These are phyloP conservation scores for Lerema accius DNA, from an alignment of 1,140 invertebrate genomes.

Conservation along the genomic window DNA sequence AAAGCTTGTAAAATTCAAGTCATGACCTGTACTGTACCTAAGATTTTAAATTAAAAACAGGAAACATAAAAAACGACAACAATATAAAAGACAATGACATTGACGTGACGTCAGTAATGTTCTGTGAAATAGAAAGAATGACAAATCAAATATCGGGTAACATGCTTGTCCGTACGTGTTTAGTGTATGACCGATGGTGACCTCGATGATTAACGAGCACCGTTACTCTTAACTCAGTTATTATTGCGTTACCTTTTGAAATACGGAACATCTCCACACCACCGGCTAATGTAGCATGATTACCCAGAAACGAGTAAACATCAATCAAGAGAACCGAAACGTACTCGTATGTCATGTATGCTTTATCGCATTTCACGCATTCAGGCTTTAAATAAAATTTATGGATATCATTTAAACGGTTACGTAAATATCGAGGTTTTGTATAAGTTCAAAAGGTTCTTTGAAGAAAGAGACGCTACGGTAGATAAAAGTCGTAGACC, in stretches of 20 bases:
- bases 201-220: conserved; percentile 77
- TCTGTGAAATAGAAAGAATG: conserved; percentile 49
- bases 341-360: conserved; percentile 7
- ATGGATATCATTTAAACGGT: background rate
- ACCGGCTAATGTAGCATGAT: conserved; percentile 51
- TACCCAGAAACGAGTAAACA: conserved; percentile 40
- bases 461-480: no score
- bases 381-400: background rate
- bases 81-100: background rate
- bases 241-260: conserved; percentile 74
- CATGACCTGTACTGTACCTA: no score
- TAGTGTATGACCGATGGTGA: conserved; percentile 69
- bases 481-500: no score
- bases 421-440: background rate
- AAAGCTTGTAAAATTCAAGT: no score
- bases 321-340: conserved; percentile 24
- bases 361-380: conserved; percentile 21
- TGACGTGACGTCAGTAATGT: conserved; percentile 27
- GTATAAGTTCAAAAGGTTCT: background rate
- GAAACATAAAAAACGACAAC: no score
- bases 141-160: conserved; percentile 60
- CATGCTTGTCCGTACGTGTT: conserved; percentile 48
- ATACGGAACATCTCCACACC: conserved; percentile 49
- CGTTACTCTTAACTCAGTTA: conserved; percentile 73
- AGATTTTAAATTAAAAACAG: background rate